Evolutionary conservation across 2,113 vertebrate species (phyloP).

Genomic region (Arenaria interpres): DNA sequence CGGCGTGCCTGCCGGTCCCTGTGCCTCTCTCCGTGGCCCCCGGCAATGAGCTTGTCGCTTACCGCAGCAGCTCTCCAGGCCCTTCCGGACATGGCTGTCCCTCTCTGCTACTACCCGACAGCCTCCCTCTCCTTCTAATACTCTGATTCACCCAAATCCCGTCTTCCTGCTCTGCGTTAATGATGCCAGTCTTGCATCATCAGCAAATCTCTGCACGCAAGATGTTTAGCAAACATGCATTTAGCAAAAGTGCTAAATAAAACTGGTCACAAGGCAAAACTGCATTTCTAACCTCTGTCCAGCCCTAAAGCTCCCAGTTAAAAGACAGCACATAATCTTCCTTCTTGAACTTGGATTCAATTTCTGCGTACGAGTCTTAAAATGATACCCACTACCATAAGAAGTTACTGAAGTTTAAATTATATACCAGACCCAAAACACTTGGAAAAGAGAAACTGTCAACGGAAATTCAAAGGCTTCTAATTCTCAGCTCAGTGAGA

Average conservation of each 20-base stretch:
- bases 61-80: not conserved
- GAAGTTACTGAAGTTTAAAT: not conserved
- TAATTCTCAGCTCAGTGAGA: not conserved
- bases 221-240: not conserved
- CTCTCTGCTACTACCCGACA: rapidly evolving
- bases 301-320: not conserved
- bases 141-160: not conserved
- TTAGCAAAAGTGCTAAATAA: not conserved
- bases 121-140: rapidly evolving
- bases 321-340: not conserved
- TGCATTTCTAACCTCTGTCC: not conserved
- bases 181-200: not conserved
- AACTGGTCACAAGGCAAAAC: not conserved
- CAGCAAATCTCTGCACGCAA: not conserved
- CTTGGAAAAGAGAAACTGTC: not conserved
- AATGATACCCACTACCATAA: not conserved
- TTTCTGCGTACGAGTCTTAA: not conserved
- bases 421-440: not conserved
- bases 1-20: not conserved
- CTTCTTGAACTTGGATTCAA: not conserved
- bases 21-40: not conserved
- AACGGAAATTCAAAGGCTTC: not conserved
- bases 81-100: not conserved
- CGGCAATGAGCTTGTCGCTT: not conserved
- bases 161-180: not conserved